Conservation (phyloP, 2,888 invertebrate genomes). For the Aricia artaxerxes region DNA sequence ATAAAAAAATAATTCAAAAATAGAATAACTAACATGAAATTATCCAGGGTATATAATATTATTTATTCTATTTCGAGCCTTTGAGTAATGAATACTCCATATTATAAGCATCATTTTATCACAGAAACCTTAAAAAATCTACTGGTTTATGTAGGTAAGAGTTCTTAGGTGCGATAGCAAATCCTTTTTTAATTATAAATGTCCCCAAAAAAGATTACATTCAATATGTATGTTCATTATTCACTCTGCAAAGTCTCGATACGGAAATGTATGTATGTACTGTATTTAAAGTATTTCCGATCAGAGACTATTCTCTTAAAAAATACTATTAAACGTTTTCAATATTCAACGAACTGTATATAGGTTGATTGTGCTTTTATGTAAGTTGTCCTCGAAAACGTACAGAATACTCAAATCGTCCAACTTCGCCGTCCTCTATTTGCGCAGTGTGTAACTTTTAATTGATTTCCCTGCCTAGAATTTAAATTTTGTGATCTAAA, state of each 20-base stretch:
- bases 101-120: too few relatives aligned
- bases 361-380: neutral
- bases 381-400: slow-evolving; percentile 1
- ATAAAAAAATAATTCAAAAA: too few relatives aligned
- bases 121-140: too few relatives aligned
- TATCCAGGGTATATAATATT: too few relatives aligned
- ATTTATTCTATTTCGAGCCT: too few relatives aligned
- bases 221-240: too few relatives aligned
- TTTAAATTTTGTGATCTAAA: neutral
- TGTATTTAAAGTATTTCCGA: neutral
- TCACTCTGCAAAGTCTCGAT: too few relatives aligned
- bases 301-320: neutral
- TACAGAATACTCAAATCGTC: slow-evolving; percentile 5
- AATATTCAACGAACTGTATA: neutral
- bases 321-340: neutral
- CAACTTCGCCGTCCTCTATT: slow-evolving; percentile 1
- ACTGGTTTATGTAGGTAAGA: too few relatives aligned
- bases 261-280: neutral
- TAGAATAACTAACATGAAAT: too few relatives aligned
- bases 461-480: slow-evolving; percentile 18
- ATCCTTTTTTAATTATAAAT: too few relatives aligned
- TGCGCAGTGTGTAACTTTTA: slow-evolving; percentile 4
- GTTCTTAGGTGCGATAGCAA: too few relatives aligned
- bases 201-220: neutral
- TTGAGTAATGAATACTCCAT: too few relatives aligned